phyloP scores from a whole-genome alignment of 2,113 vertebrate genomes.

The Daphoenositta chrysoptera region DNA sequence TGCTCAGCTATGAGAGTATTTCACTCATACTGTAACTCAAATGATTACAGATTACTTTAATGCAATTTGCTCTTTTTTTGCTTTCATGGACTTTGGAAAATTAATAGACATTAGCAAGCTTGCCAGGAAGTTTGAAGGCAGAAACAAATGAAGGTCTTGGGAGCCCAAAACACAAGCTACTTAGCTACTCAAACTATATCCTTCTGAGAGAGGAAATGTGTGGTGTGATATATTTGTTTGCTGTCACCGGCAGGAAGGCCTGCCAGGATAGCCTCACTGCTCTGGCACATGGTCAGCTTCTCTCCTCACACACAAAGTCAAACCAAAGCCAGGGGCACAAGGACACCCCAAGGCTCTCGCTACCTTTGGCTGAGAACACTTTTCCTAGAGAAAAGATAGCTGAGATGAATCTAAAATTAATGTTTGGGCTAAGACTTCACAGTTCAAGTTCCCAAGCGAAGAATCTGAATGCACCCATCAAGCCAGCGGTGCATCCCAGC shows the following conservation, averaged over 20 bases:
- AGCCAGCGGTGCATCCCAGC: not conserved
- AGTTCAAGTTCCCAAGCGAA: not conserved
- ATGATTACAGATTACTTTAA: slow-evolving; percentile 69
- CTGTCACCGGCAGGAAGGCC: slow-evolving; percentile 15
- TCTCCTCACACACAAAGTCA: slow-evolving; percentile 39
- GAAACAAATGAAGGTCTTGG: slow-evolving; percentile 64
- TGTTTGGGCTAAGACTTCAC: not conserved
- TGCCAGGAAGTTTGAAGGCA: slow-evolving; percentile 62
- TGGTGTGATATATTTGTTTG: slow-evolving; percentile 57
- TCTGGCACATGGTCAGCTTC: slow-evolving; percentile 43
- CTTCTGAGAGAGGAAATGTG: slow-evolving; percentile 57
- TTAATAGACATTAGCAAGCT: slow-evolving; percentile 57
- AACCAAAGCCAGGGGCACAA: not conserved
- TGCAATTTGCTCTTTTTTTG: slow-evolving; percentile 46
- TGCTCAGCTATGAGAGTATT: slow-evolving; percentile 46
- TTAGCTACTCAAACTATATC: slow-evolving; percentile 28
- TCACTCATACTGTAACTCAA: slow-evolving; percentile 56
- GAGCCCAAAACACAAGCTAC: slow-evolving; percentile 55
- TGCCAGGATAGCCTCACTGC: slow-evolving; percentile 44
- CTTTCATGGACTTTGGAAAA: slow-evolving; percentile 60
- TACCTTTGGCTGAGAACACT: not conserved
- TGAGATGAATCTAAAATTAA: not conserved
- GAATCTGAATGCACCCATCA: not conserved
- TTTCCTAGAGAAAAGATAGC: not conserved
- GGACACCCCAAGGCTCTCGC: not conserved